These are phyloP conservation scores for Tinea trinotella DNA, from an alignment of 2,888 invertebrate species.

Conservation along the genomic window DNA sequence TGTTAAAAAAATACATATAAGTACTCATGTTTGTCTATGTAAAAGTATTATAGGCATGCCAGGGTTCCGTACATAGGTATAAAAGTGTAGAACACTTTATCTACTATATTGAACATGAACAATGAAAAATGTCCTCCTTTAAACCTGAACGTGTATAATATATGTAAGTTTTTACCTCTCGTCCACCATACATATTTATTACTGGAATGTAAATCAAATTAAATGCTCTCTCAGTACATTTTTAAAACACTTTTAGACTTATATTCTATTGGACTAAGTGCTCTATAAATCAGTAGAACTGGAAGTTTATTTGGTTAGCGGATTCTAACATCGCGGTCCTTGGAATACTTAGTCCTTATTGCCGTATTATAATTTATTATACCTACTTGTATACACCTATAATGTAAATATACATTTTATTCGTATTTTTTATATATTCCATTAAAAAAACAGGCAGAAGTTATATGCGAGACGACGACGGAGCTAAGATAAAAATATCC, in stretches of 20 bases:
- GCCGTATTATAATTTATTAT: neutral
- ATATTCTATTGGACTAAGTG: constrained; percentile 44
- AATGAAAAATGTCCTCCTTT: neutral
- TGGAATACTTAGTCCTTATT: neutral
- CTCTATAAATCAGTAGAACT: constrained; percentile 42
- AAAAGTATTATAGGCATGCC: no score
- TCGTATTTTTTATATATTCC: no score
- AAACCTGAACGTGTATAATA: neutral
- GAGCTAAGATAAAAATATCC: no score
- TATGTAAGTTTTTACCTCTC: neutral
- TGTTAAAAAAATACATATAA: no score
- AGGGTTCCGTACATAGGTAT: no score
- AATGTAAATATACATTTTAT: no score
- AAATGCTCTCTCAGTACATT: constrained; percentile 24
- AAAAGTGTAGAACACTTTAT: no score
- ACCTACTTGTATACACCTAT: no score
- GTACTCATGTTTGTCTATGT: no score
- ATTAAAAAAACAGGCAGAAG: no score
- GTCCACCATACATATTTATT: constrained; percentile 15
- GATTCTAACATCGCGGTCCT: constrained; percentile 1
- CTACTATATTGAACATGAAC: no score
- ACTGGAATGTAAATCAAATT: constrained; percentile 17
- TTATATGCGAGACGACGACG: no score
- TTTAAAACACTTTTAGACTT: constrained; percentile 40
- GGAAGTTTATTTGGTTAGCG: constrained; percentile 30